Percentiles rank a stretch among this genome's conserved stretches.
Evolutionary conservation across 2,113 vertebrate species (phyloP).

Genomic region (Zosterops japonicus): DNA sequence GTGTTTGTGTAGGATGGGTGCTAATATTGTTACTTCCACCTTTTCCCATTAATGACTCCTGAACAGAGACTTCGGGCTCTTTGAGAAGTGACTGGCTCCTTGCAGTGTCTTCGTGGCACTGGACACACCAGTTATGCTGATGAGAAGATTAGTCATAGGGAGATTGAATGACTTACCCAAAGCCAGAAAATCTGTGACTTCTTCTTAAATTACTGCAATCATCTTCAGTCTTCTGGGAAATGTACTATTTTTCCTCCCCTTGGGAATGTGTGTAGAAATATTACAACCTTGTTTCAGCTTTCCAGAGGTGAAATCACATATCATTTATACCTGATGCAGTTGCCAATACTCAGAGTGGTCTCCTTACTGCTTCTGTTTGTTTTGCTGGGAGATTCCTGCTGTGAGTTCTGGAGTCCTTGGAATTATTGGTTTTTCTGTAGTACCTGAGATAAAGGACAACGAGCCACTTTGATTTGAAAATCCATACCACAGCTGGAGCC

Average conservation of each 20-base stretch:
- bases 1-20: background rate
- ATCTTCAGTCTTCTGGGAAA: background rate
- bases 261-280: background rate
- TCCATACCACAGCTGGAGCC: background rate
- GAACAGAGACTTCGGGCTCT: background rate
- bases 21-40: background rate
- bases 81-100: background rate
- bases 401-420: background rate
- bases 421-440: background rate
- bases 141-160: background rate
- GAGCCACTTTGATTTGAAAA: background rate
- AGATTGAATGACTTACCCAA: background rate
- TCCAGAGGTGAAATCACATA: background rate
- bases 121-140: background rate
- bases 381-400: background rate
- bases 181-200: background rate
- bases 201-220: background rate
- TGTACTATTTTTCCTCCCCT: background rate
- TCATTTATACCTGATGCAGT: background rate
- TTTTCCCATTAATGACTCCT: background rate
- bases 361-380: background rate
- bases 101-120: background rate
- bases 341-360: background rate
- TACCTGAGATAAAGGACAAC: background rate
- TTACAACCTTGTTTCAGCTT: background rate